Evolutionary conservation across 92 coral and sea anemone species (phyloP).

Genomic region (Bergia sp.): DNA sequence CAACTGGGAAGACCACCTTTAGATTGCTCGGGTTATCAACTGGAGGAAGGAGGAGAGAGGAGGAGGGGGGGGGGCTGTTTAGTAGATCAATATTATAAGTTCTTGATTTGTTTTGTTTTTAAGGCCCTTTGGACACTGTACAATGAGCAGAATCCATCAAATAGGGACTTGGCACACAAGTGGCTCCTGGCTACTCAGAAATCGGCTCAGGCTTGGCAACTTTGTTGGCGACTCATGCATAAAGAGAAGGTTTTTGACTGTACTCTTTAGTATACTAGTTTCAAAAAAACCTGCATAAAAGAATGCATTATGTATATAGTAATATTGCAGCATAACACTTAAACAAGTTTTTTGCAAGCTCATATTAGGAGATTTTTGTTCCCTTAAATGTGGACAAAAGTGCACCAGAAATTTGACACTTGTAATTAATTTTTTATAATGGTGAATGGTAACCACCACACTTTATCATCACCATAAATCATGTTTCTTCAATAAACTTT

Average conservation of each 20-base stretch:
- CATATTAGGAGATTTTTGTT: no score
- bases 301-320: no score
- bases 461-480: no score
- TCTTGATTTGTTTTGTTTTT: neutral
- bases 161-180: constrained; percentile 88
- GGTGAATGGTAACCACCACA: no score
- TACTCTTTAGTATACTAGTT: neutral
- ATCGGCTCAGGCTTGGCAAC: constrained; percentile 94
- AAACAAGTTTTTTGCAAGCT: no score
- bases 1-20: neutral
- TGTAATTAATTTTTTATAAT: no score
- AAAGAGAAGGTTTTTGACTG: constrained; percentile 71
- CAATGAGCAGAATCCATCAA: constrained; percentile 69
- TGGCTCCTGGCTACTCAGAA: constrained; percentile 93
- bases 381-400: no score
- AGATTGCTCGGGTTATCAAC: neutral
- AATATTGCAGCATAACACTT: no score
- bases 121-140: constrained; percentile 91
- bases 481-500: no score
- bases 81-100: neutral
- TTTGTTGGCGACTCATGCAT: constrained; percentile 93
- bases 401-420: no score
- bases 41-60: no score
- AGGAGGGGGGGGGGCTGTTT: neutral
- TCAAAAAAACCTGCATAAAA: neutral